A percentile compares a stretch with the other conserved stretches of the same genome.
phyloP scores from a whole-genome alignment of 2,797 vertebrate genomes.

The Crypturellus tataupa region DNA sequence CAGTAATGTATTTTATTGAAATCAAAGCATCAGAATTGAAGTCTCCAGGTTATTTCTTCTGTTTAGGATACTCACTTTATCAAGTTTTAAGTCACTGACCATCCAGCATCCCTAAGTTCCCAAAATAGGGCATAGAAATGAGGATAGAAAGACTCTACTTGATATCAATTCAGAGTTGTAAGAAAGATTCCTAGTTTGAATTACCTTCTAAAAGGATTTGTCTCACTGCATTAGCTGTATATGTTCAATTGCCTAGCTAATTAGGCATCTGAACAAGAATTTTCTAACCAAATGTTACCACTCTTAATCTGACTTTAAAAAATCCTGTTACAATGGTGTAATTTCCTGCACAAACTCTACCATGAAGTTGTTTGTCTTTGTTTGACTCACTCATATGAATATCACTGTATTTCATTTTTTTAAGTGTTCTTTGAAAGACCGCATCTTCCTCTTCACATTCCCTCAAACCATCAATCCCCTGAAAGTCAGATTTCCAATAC shows the following conservation, averaged over 20 bases:
- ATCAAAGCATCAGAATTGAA: background rate
- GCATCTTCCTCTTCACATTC: background rate
- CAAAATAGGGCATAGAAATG: background rate
- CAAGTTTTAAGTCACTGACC: background rate
- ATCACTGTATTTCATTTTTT: background rate
- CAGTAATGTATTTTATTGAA: background rate
- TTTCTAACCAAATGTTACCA: background rate
- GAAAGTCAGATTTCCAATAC: background rate
- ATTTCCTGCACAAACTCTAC: background rate
- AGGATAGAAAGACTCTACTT: background rate
- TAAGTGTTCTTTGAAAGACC: background rate
- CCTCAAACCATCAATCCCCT: background rate
- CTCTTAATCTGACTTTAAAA: background rate
- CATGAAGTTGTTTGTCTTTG: background rate
- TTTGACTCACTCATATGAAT: background rate
- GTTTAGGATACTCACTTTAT: background rate
- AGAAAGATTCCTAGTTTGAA: background rate
- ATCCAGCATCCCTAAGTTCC: background rate
- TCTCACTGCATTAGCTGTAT: background rate
- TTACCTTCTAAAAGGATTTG: background rate
- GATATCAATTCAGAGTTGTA: background rate
- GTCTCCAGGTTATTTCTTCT: conserved; percentile 2
- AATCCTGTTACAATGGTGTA: background rate
- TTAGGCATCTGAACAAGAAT: background rate
- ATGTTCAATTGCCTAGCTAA: background rate